A percentile compares a stretch with the other conserved stretches of the same genome.
Conservation (phyloP, 1,140 invertebrate genomes). For the Pissodes strobi region DNA sequence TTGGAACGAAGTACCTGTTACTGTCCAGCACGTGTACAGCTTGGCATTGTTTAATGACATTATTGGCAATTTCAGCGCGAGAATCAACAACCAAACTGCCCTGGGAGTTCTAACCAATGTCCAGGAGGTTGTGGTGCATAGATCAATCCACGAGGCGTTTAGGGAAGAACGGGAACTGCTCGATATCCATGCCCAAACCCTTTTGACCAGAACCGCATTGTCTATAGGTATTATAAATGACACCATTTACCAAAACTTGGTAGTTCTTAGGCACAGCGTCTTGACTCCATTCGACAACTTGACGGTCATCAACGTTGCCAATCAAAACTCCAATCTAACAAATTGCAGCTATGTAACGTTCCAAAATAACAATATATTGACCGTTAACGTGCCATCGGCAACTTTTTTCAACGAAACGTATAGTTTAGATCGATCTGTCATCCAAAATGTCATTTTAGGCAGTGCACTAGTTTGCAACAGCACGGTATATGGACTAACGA, state of each 20-base stretch:
- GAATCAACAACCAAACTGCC: not conserved
- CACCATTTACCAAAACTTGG: slow-evolving; percentile 4
- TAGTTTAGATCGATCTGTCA: not conserved
- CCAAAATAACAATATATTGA: slow-evolving; percentile 5
- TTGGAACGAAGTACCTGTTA: not conserved
- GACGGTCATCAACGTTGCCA: not conserved
- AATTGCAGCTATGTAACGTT: slow-evolving; percentile 18
- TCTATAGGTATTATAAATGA: not conserved
- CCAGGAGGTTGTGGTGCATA: slow-evolving; percentile 5
- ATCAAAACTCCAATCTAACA: not conserved
- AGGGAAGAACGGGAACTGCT: not conserved
- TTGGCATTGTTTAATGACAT: slow-evolving; percentile 1
- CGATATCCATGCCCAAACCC: slow-evolving; percentile 5
- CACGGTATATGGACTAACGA: slow-evolving; percentile 16
- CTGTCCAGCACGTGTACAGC: slow-evolving; percentile 9
- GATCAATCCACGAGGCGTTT: slow-evolving; percentile 3
- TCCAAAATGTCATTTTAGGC: not conserved
- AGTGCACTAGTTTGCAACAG: slow-evolving; percentile 24
- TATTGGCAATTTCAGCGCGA: not conserved
- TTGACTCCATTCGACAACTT: not conserved
- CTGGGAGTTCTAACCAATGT: slow-evolving; percentile 6
- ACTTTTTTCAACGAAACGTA: not conserved
- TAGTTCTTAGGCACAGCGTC: slow-evolving; percentile 1
- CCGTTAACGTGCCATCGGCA: not conserved
- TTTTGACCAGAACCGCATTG: not conserved